Evolutionary conservation across 2,888 invertebrate genomes (phyloP).

Genomic region (Empis stercorea): DNA sequence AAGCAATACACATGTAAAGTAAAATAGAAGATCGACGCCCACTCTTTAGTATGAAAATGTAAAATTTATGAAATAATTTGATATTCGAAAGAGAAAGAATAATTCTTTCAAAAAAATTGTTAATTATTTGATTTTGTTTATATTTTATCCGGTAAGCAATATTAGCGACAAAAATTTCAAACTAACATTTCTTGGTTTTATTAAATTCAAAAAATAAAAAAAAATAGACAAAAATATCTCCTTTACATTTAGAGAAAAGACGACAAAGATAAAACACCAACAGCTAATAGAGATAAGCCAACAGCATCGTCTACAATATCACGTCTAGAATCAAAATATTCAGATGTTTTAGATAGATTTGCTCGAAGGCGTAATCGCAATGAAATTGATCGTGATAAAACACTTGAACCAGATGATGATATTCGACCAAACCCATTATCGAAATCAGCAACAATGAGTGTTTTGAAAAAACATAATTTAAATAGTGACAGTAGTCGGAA

Average conservation of each 20-base stretch:
- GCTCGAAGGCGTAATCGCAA: constrained; percentile 42
- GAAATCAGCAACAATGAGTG: constrained; percentile 60
- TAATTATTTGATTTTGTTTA: too few relatives aligned
- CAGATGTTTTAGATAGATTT: constrained; percentile 58
- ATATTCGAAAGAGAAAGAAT: too few relatives aligned
- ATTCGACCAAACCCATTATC: constrained; percentile 37
- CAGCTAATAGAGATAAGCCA: constrained; percentile 29
- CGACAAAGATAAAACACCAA: constrained; percentile 5
- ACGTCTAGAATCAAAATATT: constrained; percentile 67
- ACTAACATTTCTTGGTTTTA: too few relatives aligned
- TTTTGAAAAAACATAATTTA: constrained; percentile 46
- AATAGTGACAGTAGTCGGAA: constrained; percentile 3
- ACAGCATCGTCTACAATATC: constrained; percentile 42
- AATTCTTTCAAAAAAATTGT: too few relatives aligned
- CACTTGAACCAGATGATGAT: constrained; percentile 47
- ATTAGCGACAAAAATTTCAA: too few relatives aligned
- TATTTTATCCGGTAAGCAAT: too few relatives aligned
- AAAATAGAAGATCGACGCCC: too few relatives aligned
- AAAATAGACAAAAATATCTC: neutral
- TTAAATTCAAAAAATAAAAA: neutral
- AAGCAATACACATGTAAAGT: too few relatives aligned
- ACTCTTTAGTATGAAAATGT: too few relatives aligned
- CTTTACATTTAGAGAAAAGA: constrained; percentile 20
- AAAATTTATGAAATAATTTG: too few relatives aligned
- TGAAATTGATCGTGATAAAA: constrained; percentile 50